A percentile compares a stretch with the other conserved stretches of the same genome.
phyloP scores from a whole-genome alignment of 2,888 invertebrate genomes.

The Amphipoea oculea region DNA sequence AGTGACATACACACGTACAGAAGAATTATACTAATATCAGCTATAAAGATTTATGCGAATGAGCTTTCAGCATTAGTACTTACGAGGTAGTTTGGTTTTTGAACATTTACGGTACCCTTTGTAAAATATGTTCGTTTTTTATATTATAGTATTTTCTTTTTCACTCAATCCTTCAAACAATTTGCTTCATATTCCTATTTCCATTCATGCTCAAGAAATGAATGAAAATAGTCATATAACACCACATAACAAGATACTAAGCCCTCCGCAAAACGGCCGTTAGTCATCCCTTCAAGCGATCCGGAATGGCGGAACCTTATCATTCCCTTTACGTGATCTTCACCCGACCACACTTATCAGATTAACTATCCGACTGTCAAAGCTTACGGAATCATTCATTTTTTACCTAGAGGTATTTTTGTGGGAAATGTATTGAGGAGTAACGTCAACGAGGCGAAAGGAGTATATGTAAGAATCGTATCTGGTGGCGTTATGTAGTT shows the following conservation, averaged over 20 bases:
- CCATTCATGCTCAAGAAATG: conserved; percentile 21
- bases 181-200: not conserved
- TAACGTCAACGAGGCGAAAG: not conserved
- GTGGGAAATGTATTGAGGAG: not conserved
- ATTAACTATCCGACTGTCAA: conserved; percentile 48
- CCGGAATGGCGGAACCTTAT: conserved; percentile 37
- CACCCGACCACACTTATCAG: conserved; percentile 44
- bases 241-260: conserved; percentile 29
- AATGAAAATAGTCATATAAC: conserved; percentile 11
- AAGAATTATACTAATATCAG: too few species aligned
- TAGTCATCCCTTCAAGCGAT: conserved; percentile 53
- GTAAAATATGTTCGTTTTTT: not conserved
- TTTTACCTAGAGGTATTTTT: conserved; percentile 1
- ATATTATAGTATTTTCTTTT: not conserved
- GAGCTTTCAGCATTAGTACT: not conserved
- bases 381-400: conserved; percentile 26
- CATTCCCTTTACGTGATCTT: conserved; percentile 52
- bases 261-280: conserved; percentile 45
- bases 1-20: too few species aligned
- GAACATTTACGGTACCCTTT: not conserved
- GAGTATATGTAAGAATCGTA: too few species aligned
- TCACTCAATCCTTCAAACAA: not conserved
- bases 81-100: not conserved
- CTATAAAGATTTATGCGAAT: not conserved
- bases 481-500: too few species aligned